Base-by-base conservation (phyloP, 2,888 invertebrate species). In the Andrena fulva region DNA sequence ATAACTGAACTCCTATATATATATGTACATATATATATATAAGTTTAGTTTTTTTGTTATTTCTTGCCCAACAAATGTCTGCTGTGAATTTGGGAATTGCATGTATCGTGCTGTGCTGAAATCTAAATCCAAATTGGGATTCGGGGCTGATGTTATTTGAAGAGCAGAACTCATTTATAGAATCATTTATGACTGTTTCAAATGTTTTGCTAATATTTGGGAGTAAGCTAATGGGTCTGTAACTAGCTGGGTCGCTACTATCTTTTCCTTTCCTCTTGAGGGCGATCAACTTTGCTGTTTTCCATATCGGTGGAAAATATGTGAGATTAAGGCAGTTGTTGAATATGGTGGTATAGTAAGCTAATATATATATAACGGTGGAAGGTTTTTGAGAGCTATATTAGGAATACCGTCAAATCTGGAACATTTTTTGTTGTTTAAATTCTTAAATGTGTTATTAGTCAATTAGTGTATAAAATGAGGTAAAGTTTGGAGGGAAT, bases 171-270 rank as follows among this genome's bases (percentile, higher is more conserved):
- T 33, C 27, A 0, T 48, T 27, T 10, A 89, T 68, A 0, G 77
- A n/a, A 2, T 86, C 75, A 33, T 87, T 88, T 0, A 90, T 64
- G 0, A 86, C 20, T 0, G 73, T 80, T 84, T 91, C 89, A 31
- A 86, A 89, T 0, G 89, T 42, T 84, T 90, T 89, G 42, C 90
- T 87, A 0, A 90, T 72, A 31, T 89, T 89, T 0, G 88, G 89
- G 0, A 87, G 72, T 4, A 88, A 60, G 12, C 87, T 86, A 5
- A 75, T 75, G 0, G 75, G 60, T 5, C 67, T 35, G 12, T 75
- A 75, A 27, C 24, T 62, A 5, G 33, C 8, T 1, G 50, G 66
- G 16, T 59, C 1, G 10, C 31, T 59, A 0, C 48, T 27, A 8
- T 59, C 16, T 33, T 74, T 35, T 0, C 7, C 59, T 60, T 71